Evolutionary conservation across 2,888 invertebrate genomes (phyloP).

Genomic region (Chloroclystis v-ata): DNA sequence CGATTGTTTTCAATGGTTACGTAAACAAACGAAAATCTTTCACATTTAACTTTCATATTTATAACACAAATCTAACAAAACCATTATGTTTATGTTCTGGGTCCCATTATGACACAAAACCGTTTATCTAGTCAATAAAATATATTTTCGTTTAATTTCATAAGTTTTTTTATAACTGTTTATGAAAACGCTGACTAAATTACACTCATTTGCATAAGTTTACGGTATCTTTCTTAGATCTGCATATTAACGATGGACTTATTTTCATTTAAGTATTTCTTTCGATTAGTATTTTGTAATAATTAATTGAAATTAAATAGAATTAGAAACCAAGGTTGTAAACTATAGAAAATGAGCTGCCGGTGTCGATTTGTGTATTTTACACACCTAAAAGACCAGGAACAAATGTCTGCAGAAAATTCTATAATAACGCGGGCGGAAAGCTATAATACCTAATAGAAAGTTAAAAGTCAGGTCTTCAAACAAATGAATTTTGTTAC

Average conservation of each 20-base stretch:
- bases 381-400: no score
- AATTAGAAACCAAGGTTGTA: no score
- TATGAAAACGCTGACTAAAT: not conserved
- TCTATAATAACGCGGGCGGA: no score
- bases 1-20: slow-evolving; percentile 6
- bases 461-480: no score
- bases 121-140: not conserved
- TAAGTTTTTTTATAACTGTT: slow-evolving; percentile 3
- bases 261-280: not conserved
- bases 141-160: not conserved
- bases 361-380: no score
- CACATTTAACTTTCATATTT: not conserved
- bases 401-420: no score
- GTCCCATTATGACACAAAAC: not conserved
- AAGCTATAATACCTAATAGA: no score
- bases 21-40: slow-evolving; percentile 15
- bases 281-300: not conserved
- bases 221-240: not conserved
- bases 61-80: not conserved
- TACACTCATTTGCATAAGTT: slow-evolving; percentile 1
- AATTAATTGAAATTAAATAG: not conserved
- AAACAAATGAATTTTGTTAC: no score
- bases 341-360: no score
- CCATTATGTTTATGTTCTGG: not conserved
- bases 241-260: not conserved